These are phyloP conservation scores for Aphrophora alni DNA, from an alignment of 2,888 invertebrate species.

Conservation along the genomic window DNA sequence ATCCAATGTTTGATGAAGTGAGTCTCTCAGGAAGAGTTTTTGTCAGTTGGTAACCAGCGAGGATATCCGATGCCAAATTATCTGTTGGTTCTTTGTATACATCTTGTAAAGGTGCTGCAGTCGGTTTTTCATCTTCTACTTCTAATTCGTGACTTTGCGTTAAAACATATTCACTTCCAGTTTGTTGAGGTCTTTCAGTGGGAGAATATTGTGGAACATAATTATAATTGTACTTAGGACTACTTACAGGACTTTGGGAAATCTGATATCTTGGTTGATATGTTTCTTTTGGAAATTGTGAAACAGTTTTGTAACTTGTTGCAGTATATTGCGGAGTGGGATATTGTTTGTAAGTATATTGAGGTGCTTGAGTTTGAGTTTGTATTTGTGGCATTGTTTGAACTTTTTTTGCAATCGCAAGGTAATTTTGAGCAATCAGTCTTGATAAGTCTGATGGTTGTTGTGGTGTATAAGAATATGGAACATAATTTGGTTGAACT, in stretches of 20 bases:
- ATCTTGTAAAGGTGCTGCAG: constrained; percentile 28
- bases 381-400: constrained; percentile 21
- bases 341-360: constrained; percentile 30
- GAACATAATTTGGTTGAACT: constrained; percentile 1
- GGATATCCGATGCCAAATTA: constrained; percentile 58
- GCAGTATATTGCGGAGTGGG: not conserved
- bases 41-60: constrained; percentile 75
- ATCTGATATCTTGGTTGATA: not conserved
- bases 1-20: constrained; percentile 78
- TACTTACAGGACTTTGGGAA: not conserved
- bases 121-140: constrained; percentile 16
- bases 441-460: constrained; percentile 41
- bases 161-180: constrained; percentile 18
- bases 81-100: constrained; percentile 36
- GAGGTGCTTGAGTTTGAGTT: constrained; percentile 24
- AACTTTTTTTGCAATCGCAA: constrained; percentile 42
- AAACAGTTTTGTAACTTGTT: not conserved
- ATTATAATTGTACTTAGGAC: not conserved
- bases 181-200: not conserved
- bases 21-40: constrained; percentile 78
- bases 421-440: constrained; percentile 45
- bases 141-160: constrained; percentile 49
- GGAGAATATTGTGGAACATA: not conserved
- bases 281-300: not conserved
- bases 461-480: constrained; percentile 33